A percentile compares a stretch with the other conserved stretches of the same genome.
These are phyloP conservation scores for Melanotaenia trifasciata DNA, from an alignment of 2,797 vertebrate genomes.

Conservation along the genomic window DNA sequence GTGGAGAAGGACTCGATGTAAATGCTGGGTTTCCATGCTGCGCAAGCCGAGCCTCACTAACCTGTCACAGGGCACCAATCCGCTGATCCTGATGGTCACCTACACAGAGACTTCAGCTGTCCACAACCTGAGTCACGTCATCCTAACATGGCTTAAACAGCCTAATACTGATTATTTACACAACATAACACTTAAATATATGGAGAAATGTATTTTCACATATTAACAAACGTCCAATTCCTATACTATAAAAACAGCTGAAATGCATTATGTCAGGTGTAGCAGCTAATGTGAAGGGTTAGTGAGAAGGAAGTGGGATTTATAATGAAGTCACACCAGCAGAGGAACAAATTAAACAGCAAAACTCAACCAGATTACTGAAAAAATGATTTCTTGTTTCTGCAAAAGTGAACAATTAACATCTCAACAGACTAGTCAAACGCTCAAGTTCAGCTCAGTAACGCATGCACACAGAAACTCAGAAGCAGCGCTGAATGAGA, in stretches of 20 bases:
- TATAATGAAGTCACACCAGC: slow-evolving; percentile 9
- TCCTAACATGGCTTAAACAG: slow-evolving; percentile 69
- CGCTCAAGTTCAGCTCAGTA: slow-evolving; percentile 49
- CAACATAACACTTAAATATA: slow-evolving; percentile 86
- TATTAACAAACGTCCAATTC: slow-evolving; percentile 70
- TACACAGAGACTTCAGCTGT: slow-evolving; percentile 52
- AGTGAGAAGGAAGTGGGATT: slow-evolving; percentile 17
- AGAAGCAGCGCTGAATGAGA: slow-evolving; percentile 32
- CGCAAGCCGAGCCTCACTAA: slow-evolving; percentile 29
- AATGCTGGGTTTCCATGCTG: slow-evolving; percentile 30
- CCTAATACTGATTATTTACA: slow-evolving; percentile 90
- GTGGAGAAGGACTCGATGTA: slow-evolving; percentile 16
- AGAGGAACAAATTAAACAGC: neutral
- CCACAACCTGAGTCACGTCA: slow-evolving; percentile 50
- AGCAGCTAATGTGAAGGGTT: slow-evolving; percentile 60
- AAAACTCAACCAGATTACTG: slow-evolving; percentile 18
- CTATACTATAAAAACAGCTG: slow-evolving; percentile 66
- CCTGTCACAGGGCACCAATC: slow-evolving; percentile 40
- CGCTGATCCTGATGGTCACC: slow-evolving; percentile 48
- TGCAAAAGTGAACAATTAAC: slow-evolving; percentile 45
- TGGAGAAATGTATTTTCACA: slow-evolving; percentile 81
- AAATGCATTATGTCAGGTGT: slow-evolving; percentile 64
- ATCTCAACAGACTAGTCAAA: neutral
- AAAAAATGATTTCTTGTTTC: slow-evolving; percentile 31
- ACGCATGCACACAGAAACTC: slow-evolving; percentile 31